phyloP scores from a whole-genome alignment of 2,113 vertebrate genomes.

The Tiliqua scincoides region DNA sequence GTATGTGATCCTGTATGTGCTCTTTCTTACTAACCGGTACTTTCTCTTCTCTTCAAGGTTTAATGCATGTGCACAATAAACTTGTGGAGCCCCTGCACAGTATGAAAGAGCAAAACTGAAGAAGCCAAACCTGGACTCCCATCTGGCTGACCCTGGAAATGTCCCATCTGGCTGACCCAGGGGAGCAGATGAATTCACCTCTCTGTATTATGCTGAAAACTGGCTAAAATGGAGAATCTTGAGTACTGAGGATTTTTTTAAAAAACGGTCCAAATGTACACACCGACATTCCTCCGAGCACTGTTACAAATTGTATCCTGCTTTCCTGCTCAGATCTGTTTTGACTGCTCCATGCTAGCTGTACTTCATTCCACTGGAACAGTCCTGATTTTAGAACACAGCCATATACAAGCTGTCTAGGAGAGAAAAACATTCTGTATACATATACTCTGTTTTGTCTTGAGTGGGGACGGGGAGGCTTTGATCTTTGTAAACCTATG shows the following conservation, averaged over 20 bases:
- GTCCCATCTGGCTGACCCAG: too few species aligned
- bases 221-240: conserved; percentile 61
- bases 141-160: conserved; percentile 67
- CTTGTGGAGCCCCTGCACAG: conserved; percentile 87
- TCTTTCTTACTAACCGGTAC: background rate
- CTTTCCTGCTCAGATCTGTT: conserved; percentile 28
- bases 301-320: conserved; percentile 51
- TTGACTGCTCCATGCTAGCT: conserved; percentile 19
- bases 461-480: conserved; percentile 12
- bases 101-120: conserved; percentile 86
- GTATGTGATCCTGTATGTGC: background rate
- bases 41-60: conserved; percentile 77
- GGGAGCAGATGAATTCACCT: conserved; percentile 68
- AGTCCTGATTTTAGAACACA: conserved; percentile 32
- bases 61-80: conserved; percentile 88
- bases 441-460: background rate
- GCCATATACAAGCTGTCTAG: conserved; percentile 21
- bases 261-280: conserved; percentile 61
- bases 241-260: conserved; percentile 70
- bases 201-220: conserved; percentile 74
- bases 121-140: conserved; percentile 64
- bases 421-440: conserved; percentile 14
- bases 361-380: background rate
- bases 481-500: conserved; percentile 34
- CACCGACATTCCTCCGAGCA: conserved; percentile 74